phyloP scores from a whole-genome alignment of 1,140 invertebrate species.

The Eueides isabella region DNA sequence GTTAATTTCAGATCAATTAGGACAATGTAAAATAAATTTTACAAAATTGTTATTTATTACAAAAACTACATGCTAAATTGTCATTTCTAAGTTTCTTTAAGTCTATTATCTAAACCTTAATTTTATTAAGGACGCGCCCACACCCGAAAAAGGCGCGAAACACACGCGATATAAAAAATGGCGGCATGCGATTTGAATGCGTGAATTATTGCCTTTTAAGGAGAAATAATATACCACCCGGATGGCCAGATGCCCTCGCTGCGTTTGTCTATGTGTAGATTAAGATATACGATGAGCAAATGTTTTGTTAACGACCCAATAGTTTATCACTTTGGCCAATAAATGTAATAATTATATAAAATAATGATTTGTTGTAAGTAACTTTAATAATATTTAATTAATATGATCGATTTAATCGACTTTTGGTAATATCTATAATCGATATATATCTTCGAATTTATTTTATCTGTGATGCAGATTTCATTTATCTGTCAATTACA shows the following conservation, averaged over 20 bases:
- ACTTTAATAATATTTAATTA: too few relatives aligned
- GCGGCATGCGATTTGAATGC: constrained; percentile 79
- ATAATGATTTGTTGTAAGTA: too few relatives aligned
- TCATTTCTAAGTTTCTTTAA: constrained; percentile 47
- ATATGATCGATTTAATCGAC: not conserved
- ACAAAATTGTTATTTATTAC: too few relatives aligned
- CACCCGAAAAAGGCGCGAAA: constrained; percentile 80
- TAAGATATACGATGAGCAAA: not conserved
- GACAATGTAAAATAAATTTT: too few relatives aligned
- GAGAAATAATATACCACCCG: constrained; percentile 71
- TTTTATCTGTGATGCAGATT: constrained; percentile 6
- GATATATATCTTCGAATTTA: not conserved
- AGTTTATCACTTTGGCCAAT: not conserved
- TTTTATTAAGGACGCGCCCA: constrained; percentile 80
- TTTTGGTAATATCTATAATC: not conserved
- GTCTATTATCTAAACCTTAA: constrained; percentile 69
- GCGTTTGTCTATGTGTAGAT: not conserved
- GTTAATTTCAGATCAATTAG: too few relatives aligned
- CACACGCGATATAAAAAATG: constrained; percentile 82
- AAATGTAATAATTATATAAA: not conserved
- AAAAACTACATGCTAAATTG: too few relatives aligned
- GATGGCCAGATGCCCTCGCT: constrained; percentile 32
- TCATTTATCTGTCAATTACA: not conserved
- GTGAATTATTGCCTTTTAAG: constrained; percentile 80
- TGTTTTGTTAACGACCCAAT: constrained; percentile 23